Evolutionary conservation across 2,888 invertebrate species (phyloP), one percentile per base, ranked within the genome.

Genomic region (Ennomos erosarius): DNA sequence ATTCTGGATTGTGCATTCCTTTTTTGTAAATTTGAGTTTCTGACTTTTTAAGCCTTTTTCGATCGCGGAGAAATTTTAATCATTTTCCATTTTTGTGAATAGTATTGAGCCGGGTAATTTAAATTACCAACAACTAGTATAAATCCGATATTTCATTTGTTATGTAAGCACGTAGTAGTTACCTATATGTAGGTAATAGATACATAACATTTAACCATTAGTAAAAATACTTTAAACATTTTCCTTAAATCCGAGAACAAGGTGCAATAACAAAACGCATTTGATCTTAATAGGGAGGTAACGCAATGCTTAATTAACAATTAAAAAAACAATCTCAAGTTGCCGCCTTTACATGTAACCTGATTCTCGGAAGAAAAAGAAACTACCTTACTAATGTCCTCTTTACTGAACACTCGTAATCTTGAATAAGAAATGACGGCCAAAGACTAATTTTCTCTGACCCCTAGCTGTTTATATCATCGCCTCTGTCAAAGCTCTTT

Each of bases 301-400:
- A 71, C 68, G 70, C 70, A 70, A 64, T 73, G 59, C 69, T 75
- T 83, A 88, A 88, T 87, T 87, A 88, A 83, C 78, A 83, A 59
- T 54, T 59, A 59, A 54, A 59, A 45, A 59, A 59, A 59, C 59
- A 59, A 81, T 80, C 80, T 78, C 74, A 67, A 73, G 78, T 79
- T 76, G 70, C 79, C 78, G 75, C 79, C 77, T 76, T 78, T 74
- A 72, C 67, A 55, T 76, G 84, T 85, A 82, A 83, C 78, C 74
- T 81, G 79, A 84, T 89, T 88, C 90, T 76, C 70, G 57, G 66
- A 59, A 60, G n/a, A 43, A 48, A 51, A 55, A 58, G 43, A 48
- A 64, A 82, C 85, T 85, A 84, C 85, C 86, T 87, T 69, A 81
- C 82, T 86, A 85, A 84, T 81, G 84, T 79, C 74, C 74, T 76